phyloP scores from a whole-genome alignment of 2,797 vertebrate genomes.

The Microcaecilia unicolor region DNA sequence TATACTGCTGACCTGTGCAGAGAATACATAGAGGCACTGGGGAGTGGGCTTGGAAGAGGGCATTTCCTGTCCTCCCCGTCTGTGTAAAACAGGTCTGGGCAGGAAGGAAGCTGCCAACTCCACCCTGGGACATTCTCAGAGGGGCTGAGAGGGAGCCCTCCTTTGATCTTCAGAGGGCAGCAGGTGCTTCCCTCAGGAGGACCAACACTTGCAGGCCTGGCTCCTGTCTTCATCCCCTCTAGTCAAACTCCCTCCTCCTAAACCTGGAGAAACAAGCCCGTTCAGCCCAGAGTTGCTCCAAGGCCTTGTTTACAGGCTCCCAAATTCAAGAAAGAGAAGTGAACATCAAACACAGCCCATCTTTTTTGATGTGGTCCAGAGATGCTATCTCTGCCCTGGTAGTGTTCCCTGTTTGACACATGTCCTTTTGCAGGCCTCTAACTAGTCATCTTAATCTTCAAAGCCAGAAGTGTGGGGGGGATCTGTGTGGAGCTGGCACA shows the following conservation, averaged over 20 bases:
- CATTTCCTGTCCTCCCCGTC: background rate
- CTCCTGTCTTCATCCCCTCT: constrained; percentile 12
- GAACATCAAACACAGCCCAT: constrained; percentile 35
- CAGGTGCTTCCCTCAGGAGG: background rate
- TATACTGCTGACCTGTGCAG: too few species aligned
- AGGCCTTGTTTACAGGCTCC: constrained; percentile 26
- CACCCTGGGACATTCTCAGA: too few species aligned
- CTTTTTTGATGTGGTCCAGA: constrained; percentile 34
- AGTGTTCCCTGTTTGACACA: constrained; percentile 29
- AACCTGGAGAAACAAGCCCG: too few species aligned
- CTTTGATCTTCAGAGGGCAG: too few species aligned
- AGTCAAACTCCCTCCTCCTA: too few species aligned
- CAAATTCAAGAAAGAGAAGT: constrained; percentile 32
- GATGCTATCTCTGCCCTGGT: constrained; percentile 28
- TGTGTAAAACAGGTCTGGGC: background rate
- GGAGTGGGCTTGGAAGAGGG: too few species aligned
- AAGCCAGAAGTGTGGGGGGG: too few species aligned
- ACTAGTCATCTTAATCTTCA: constrained; percentile 3
- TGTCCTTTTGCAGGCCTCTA: constrained; percentile 23
- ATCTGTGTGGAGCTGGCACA: background rate
- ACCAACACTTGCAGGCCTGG: constrained; percentile 20
- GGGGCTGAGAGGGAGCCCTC: background rate
- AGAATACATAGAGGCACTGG: too few species aligned
- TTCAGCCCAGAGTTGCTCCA: constrained; percentile 16
- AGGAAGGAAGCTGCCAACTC: background rate